Evolutionary conservation across 1,140 invertebrate species (phyloP).

Genomic region (Calosoma granatense): DNA sequence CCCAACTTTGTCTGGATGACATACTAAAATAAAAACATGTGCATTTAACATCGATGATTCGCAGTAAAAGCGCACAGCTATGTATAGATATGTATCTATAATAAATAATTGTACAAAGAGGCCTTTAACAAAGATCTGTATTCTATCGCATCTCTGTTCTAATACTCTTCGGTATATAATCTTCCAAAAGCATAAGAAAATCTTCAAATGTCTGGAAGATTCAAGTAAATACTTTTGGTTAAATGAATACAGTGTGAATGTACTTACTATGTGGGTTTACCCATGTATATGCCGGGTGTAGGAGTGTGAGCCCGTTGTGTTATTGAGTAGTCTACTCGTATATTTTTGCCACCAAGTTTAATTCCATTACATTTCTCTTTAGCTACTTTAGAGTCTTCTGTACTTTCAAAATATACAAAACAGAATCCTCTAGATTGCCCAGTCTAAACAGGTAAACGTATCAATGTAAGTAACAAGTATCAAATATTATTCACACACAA

Average conservation of each 20-base stretch:
- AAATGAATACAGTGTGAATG: not conserved
- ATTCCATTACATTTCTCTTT: slow-evolving; percentile 90
- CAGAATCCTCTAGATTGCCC: slow-evolving; percentile 90
- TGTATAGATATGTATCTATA: too few species aligned
- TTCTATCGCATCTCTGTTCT: slow-evolving; percentile 13
- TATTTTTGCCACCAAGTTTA: slow-evolving; percentile 87
- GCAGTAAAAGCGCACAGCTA: too few species aligned
- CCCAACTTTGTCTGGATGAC: not conserved
- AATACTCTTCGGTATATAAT: slow-evolving; percentile 11
- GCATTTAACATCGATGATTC: too few species aligned
- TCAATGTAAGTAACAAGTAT: too few species aligned
- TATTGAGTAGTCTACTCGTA: slow-evolving; percentile 94
- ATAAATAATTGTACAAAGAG: slow-evolving; percentile 11
- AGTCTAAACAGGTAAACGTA: slow-evolving; percentile 57
- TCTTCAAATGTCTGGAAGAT: slow-evolving; percentile 5
- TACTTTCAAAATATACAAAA: slow-evolving; percentile 89
- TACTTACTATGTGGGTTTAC: slow-evolving; percentile 69
- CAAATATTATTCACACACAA: slow-evolving; percentile 6
- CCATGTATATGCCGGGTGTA: slow-evolving; percentile 97
- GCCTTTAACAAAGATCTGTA: slow-evolving; percentile 15
- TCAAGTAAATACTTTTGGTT: not conserved
- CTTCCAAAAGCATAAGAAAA: slow-evolving; percentile 1
- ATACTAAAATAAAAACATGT: not conserved
- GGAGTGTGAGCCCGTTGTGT: slow-evolving; percentile 96
- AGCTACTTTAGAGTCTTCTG: slow-evolving; percentile 85